phyloP scores from a whole-genome alignment of 2,797 vertebrate species.

The Sitta carolinensis region DNA sequence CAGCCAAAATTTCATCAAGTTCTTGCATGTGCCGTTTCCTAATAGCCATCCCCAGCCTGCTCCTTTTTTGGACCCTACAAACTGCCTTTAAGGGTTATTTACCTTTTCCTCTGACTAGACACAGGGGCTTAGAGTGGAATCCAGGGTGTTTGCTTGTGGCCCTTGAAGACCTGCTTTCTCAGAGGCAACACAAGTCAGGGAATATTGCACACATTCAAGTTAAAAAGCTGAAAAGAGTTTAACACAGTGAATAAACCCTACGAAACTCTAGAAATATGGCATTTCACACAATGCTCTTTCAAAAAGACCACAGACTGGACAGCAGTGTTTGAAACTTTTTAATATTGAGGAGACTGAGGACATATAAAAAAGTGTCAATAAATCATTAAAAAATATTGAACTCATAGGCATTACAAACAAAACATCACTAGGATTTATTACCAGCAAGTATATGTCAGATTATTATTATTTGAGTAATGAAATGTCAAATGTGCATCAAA shows the following conservation, averaged over 20 bases:
- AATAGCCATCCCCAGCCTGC: background rate
- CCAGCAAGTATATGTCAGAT: background rate
- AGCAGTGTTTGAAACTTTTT: background rate
- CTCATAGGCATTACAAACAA: background rate
- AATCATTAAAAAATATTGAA: background rate
- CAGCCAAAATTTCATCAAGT: background rate
- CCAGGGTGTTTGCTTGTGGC: background rate
- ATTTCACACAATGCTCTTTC: background rate
- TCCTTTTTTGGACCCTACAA: background rate
- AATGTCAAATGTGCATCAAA: background rate
- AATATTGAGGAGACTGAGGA: background rate
- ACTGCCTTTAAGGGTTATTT: background rate
- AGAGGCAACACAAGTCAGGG: background rate
- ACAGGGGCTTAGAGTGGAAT: background rate
- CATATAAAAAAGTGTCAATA: background rate
- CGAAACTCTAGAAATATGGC: background rate
- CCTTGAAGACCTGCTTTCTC: background rate
- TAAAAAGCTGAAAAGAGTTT: slow-evolving; percentile 5
- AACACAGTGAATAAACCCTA: background rate
- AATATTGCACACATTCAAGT: background rate
- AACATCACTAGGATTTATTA: background rate
- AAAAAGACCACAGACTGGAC: background rate
- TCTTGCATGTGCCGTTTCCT: background rate
- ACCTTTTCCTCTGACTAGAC: background rate
- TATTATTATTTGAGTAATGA: background rate